phyloP scores from a whole-genome alignment of 2,888 invertebrate genomes.

The Allolobophora icterica region DNA sequence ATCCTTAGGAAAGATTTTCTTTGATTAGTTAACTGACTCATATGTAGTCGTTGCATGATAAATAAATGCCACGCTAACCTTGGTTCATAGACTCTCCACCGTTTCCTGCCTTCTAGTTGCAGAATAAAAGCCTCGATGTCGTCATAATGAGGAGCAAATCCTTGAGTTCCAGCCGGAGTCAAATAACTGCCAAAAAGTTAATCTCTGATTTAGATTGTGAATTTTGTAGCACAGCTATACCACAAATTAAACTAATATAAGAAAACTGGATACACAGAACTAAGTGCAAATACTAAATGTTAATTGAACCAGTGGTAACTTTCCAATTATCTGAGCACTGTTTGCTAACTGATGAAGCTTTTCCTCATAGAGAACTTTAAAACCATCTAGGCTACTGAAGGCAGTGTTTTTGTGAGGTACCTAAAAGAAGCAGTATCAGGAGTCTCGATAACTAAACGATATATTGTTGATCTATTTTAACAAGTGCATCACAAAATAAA shows the following conservation, averaged over 20 bases:
- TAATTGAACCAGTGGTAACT: neutral
- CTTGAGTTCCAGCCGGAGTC: conserved; percentile 93
- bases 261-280: neutral
- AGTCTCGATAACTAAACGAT: neutral
- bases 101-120: conserved; percentile 93
- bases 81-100: conserved; percentile 83
- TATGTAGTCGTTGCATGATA: neutral
- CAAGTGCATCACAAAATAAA: too few species aligned
- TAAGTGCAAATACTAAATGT: neutral
- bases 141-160: conserved; percentile 98
- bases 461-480: too few species aligned
- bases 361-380: too few species aligned
- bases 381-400: too few species aligned
- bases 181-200: conserved; percentile 72
- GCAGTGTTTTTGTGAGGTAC: too few species aligned
- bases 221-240: neutral
- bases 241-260: neutral
- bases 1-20: too few species aligned
- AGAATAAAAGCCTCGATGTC: conserved; percentile 97
- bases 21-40: too few species aligned
- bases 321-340: too few species aligned
- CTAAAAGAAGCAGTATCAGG: neutral
- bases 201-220: neutral
- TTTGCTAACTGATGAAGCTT: too few species aligned
- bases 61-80: conserved; percentile 53